phyloP scores from a whole-genome alignment of 2,113 vertebrate genomes.

The Tragelaphus scriptus region DNA sequence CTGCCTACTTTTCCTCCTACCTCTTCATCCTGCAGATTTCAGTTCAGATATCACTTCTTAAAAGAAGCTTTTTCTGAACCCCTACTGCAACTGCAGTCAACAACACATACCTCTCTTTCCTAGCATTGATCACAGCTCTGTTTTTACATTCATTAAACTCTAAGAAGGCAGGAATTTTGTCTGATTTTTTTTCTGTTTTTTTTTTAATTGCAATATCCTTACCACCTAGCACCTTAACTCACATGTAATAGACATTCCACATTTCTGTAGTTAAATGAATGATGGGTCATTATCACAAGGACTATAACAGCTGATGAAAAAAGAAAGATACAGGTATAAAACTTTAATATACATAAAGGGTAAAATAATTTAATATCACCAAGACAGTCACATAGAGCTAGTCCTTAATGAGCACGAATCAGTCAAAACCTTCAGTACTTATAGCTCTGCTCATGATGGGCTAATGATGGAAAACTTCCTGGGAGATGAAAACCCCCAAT shows the following conservation, averaged over 20 bases:
- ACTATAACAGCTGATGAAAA: background rate
- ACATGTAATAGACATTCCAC: background rate
- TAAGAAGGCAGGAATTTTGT: background rate
- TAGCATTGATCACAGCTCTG: background rate
- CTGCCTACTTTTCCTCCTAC: background rate
- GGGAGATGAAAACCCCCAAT: background rate
- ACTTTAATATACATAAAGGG: background rate
- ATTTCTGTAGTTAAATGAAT: background rate
- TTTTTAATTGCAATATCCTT: background rate
- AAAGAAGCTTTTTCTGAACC: background rate
- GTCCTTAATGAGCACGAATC: background rate
- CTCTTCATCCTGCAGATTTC: background rate
- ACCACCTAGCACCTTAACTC: background rate
- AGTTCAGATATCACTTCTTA: background rate
- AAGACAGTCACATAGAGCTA: background rate
- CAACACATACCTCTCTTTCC: background rate
- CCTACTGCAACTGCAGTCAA: background rate
- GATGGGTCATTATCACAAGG: background rate
- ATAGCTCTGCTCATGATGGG: background rate
- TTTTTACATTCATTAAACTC: background rate
- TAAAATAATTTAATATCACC: background rate
- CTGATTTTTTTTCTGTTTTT: background rate
- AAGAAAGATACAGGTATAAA: background rate
- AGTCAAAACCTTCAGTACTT: background rate
- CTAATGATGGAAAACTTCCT: background rate